These are phyloP conservation scores for Dipodomys merriami DNA, from an alignment of 2,113 vertebrate species.

Conservation along the genomic window DNA sequence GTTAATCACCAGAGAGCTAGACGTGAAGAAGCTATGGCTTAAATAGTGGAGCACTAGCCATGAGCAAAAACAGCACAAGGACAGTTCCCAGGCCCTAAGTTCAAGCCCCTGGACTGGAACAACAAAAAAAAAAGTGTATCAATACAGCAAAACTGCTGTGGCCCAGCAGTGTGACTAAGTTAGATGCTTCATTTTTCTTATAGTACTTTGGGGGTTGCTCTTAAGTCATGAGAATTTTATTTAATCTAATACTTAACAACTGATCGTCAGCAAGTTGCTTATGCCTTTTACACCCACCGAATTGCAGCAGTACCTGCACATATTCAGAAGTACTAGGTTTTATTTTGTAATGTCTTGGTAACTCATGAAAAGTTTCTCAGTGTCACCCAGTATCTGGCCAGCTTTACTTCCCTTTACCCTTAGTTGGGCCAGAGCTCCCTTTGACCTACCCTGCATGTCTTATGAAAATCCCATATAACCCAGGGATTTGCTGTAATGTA, in stretches of 20 bases:
- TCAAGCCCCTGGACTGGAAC: too few species aligned
- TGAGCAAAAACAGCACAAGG: too few species aligned
- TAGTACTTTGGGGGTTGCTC: background rate
- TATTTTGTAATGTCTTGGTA: background rate
- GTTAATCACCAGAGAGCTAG: too few species aligned
- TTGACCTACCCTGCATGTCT: background rate
- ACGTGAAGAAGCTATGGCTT: too few species aligned
- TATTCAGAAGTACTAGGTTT: background rate
- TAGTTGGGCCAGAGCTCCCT: background rate
- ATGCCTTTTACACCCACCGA: background rate
- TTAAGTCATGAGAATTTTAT: background rate
- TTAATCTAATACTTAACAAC: background rate
- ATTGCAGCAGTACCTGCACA: background rate
- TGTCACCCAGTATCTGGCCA: background rate
- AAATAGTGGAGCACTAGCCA: too few species aligned
- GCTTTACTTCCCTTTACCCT: background rate
- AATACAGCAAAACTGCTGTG: rapidly evolving
- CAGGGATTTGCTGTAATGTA: background rate
- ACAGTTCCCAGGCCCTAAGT: too few species aligned
- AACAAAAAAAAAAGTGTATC: too few species aligned
- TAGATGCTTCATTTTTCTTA: background rate
- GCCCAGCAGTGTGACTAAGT: background rate
- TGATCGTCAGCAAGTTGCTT: background rate
- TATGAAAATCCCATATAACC: background rate
- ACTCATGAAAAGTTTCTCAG: background rate